Base-by-base conservation (phyloP, 2,113 vertebrate genomes). In the Pongo pygmaeus region DNA sequence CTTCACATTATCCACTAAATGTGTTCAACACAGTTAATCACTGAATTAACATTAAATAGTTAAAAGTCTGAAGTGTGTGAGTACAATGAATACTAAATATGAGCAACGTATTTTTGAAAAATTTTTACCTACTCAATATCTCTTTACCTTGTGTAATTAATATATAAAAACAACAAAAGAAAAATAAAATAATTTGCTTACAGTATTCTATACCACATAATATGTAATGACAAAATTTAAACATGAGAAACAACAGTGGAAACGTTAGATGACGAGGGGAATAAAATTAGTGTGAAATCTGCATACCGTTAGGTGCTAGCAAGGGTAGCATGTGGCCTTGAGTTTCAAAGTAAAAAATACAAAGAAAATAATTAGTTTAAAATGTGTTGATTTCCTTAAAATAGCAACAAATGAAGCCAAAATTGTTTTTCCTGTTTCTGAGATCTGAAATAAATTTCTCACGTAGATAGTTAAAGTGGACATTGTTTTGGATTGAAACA, bases 401-500 rank as follows among this genome's bases (percentile, higher is more conserved):
- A 84, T 80, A 72, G 9, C 18, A 83, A 59, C 1, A 81, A 72
- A 1, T 0, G 13, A 91, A 50, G 10, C 4, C 1, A 1, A 67
- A 13, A 55, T 12, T 40, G 22, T 78, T 67, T 30, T 61, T 23
- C 7, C 35, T 52, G 2, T 46, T 81, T 27, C 7, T 70, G n/a
- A 84, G 3, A 70, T 64, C 1, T 64, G 55, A 78, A 80, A 90
- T 12, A 88, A 84, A 20, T 80, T 94, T 93, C 7, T 78, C 18
- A 55, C 8, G 3, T 32, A 86, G 0, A 10, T 84, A 46, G 79
- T 91, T 43, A 79, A 85, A 86, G 72, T 35, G 27, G 18, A 25
- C 70, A 83, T 84, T 85, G 14, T 91, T 95, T 90, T 85, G 17
- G n/a, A 70, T 88, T 57, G 5, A 89, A 84, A 93, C 80, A 50